These are phyloP conservation scores for Hyperoplus lanceolatus DNA, from an alignment of 2,797 vertebrate species.

Conservation along the genomic window DNA sequence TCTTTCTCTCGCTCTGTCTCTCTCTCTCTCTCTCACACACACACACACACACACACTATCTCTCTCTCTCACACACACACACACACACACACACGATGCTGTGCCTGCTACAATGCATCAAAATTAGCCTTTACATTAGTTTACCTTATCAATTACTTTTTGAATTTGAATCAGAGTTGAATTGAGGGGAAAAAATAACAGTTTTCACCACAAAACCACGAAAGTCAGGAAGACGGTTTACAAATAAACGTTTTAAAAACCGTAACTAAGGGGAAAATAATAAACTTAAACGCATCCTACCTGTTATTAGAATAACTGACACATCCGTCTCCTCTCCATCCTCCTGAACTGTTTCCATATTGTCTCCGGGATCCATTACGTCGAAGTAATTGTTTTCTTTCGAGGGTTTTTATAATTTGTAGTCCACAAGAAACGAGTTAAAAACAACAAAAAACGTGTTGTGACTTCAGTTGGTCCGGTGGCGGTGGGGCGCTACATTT, in stretches of 20 bases:
- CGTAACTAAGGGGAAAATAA: not conserved
- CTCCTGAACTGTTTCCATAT: slow-evolving; percentile 69
- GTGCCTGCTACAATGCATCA: not conserved
- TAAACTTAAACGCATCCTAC: slow-evolving; percentile 52
- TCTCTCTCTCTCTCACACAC: not conserved
- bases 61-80: not conserved
- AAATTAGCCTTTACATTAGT: not conserved
- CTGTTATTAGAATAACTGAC: slow-evolving; percentile 67
- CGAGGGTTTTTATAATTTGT: no score
- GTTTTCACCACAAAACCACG: not conserved
- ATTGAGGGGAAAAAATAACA: not conserved
- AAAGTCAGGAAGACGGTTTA: not conserved
- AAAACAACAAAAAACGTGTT: accelerated
- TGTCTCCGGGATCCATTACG: slow-evolving; percentile 14
- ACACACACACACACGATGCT: not conserved
- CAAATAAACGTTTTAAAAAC: not conserved
- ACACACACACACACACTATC: not conserved
- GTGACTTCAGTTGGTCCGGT: not conserved
- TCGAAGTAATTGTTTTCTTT: not conserved
- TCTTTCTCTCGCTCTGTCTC: no score
- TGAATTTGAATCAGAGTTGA: no score
- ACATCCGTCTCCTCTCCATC: slow-evolving; percentile 60
- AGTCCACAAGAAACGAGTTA: not conserved
- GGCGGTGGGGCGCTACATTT: not conserved
- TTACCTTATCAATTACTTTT: not conserved